phyloP scores from a whole-genome alignment of 2,113 vertebrate genomes.

The Eulacestoma nigropectus region DNA sequence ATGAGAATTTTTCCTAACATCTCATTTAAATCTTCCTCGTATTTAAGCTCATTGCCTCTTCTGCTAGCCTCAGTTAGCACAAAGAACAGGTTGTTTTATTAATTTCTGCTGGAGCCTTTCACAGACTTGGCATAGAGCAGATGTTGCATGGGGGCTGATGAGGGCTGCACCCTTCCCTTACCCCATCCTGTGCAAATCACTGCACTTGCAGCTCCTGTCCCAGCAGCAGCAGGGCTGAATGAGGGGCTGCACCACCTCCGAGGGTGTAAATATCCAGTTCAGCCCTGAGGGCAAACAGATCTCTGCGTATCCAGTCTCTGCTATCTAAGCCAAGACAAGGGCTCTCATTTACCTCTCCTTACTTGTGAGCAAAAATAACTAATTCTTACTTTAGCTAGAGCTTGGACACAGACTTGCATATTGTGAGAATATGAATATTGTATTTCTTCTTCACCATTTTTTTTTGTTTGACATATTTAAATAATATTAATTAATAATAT shows the following conservation, averaged over 20 bases:
- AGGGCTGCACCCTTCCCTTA: neutral
- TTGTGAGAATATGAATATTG: neutral
- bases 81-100: neutral
- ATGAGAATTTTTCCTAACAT: neutral
- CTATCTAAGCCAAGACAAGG: neutral
- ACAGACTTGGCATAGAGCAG: neutral
- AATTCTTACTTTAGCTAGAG: neutral
- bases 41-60: neutral
- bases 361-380: neutral
- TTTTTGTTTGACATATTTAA: neutral
- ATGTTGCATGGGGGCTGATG: neutral
- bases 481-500: no score
- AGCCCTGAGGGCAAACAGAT: neutral
- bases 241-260: neutral
- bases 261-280: neutral
- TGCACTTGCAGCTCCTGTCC: neutral
- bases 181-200: neutral
- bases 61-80: neutral
- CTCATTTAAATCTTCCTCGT: neutral
- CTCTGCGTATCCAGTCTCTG: neutral
- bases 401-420: neutral
- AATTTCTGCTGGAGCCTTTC: neutral
- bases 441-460: neutral
- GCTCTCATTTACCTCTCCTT: neutral
- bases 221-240: neutral